These are phyloP conservation scores for Ovis canadensis DNA, from an alignment of 2,113 vertebrate genomes.

Conservation along the genomic window DNA sequence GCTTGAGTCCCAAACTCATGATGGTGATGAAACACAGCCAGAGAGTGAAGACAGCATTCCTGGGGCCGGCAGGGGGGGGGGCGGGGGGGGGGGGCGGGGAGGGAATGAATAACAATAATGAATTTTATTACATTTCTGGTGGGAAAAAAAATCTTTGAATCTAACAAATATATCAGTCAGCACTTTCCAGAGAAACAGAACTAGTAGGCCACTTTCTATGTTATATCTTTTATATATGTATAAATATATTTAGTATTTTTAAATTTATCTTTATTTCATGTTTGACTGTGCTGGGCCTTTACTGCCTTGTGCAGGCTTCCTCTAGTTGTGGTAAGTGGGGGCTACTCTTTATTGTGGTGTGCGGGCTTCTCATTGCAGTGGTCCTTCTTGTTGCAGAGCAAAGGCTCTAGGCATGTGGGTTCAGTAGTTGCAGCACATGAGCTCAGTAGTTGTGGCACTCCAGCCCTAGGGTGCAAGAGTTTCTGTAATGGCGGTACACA, in stretches of 20 bases:
- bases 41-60: neutral
- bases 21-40: neutral
- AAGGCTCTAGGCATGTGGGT: neutral
- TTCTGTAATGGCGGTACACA: fast-evolving
- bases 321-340: neutral
- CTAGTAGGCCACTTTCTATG: neutral
- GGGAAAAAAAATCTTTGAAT: neutral
- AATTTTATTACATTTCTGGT: neutral
- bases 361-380: neutral
- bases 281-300: neutral
- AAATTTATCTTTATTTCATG: neutral
- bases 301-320: neutral
- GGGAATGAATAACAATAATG: neutral
- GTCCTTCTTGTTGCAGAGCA: neutral
- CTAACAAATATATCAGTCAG: neutral
- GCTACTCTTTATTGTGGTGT: fast-evolving
- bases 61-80: neutral
- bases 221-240: neutral
- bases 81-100: too few species aligned
- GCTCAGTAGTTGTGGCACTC: fast-evolving
- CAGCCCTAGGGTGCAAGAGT: fast-evolving
- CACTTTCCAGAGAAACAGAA: neutral
- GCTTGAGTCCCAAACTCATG: neutral
- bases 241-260: neutral
- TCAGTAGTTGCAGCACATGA: neutral